phyloP scores from a whole-genome alignment of 1,140 invertebrate species.

The Monomorium pharaonis region DNA sequence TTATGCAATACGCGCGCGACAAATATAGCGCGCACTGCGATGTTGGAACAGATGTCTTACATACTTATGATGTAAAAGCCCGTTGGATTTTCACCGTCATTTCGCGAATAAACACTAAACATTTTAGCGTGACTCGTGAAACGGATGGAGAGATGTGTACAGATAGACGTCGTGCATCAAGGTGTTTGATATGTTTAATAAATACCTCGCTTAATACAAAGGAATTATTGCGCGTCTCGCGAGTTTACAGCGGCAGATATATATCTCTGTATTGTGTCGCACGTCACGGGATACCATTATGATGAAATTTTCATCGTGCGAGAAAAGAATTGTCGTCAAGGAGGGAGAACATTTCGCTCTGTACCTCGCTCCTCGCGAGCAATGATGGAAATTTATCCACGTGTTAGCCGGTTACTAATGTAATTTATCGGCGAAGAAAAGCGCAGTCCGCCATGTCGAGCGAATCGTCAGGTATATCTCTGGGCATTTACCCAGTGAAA shows the following conservation, averaged over 20 bases:
- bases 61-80: conserved; percentile 24
- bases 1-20: neutral
- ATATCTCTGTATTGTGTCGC: neutral
- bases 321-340: neutral
- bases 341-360: neutral
- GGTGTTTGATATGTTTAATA: neutral
- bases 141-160: neutral
- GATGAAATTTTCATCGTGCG: neutral
- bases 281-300: neutral
- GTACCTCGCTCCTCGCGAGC: neutral
- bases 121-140: neutral
- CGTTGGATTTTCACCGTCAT: neutral
- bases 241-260: neutral
- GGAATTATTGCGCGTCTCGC: neutral
- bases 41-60: conserved; percentile 29
- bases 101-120: neutral
- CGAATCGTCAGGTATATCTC: neutral
- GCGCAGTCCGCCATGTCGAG: neutral
- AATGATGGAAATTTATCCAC: neutral
- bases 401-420: neutral
- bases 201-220: neutral
- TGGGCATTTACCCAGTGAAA: neutral
- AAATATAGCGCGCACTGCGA: conserved; percentile 5
- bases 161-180: neutral
- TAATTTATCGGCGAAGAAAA: neutral